These are phyloP conservation scores for Watsonalla cultraria DNA, from an alignment of 2,888 invertebrate genomes.

Conservation along the genomic window DNA sequence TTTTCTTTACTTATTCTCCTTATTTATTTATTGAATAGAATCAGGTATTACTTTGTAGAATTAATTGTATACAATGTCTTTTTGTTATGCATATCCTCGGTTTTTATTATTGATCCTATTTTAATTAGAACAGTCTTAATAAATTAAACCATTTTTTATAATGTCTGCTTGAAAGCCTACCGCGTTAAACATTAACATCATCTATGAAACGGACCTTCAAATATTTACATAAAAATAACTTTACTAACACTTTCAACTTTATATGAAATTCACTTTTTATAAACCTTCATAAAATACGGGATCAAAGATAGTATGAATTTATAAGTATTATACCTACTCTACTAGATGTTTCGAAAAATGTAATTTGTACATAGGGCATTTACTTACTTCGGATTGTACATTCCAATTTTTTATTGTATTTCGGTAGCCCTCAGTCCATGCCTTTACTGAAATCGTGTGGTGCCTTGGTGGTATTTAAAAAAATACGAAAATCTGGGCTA, in stretches of 20 bases:
- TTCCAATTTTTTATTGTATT: slow-evolving; percentile 51
- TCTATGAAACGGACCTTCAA: no score
- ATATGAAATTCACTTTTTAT: slow-evolving; percentile 8
- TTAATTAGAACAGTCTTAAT: no score
- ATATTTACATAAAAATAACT: not conserved
- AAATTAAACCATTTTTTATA: no score
- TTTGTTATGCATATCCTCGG: no score
- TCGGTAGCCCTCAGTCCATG: slow-evolving; percentile 43
- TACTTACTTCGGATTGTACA: slow-evolving; percentile 60
- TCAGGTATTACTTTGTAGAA: no score
- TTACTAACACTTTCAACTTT: not conserved
- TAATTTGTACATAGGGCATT: slow-evolving; percentile 53
- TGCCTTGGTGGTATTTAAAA: slow-evolving; percentile 18
- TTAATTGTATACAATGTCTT: no score
- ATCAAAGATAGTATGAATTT: slow-evolving; percentile 54
- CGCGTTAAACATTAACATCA: no score
- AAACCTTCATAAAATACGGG: slow-evolving; percentile 39
- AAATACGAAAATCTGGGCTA: not conserved
- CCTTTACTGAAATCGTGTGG: slow-evolving; percentile 21
- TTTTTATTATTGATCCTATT: no score
- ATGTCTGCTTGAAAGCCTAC: no score
- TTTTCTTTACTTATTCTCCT: no score
- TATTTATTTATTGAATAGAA: no score
- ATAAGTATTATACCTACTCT: slow-evolving; percentile 29
- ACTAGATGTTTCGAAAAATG: slow-evolving; percentile 33